Evolutionary conservation across 2,797 vertebrate genomes (phyloP).

Genomic region (Pseudopleuronectes americanus): DNA sequence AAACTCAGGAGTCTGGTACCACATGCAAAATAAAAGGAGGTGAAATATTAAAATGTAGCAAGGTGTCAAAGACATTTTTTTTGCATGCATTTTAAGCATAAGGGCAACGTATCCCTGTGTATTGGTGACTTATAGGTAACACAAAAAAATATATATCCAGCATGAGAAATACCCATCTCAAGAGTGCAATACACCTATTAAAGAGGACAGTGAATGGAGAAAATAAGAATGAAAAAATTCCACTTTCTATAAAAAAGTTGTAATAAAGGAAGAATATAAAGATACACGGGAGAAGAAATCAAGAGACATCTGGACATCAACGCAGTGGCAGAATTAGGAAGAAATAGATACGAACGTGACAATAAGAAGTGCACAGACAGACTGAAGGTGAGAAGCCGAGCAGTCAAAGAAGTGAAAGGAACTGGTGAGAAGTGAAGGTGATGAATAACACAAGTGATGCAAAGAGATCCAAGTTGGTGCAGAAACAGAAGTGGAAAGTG

Average conservation of each 20-base stretch:
- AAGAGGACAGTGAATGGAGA: not conserved
- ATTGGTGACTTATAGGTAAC: not conserved
- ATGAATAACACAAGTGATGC: slow-evolving; percentile 31
- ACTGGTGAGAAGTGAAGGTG: slow-evolving; percentile 33
- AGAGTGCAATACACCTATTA: not conserved
- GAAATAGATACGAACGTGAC: slow-evolving; percentile 38
- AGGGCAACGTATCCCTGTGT: not conserved
- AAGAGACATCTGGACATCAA: not conserved
- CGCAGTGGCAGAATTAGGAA: slow-evolving; percentile 12
- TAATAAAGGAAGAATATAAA: slow-evolving; percentile 20
- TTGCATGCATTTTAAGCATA: not conserved
- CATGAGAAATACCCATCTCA: too few relatives aligned
- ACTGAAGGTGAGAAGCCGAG: slow-evolving; percentile 36
- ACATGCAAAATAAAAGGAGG: not conserved
- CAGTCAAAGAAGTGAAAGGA: slow-evolving; percentile 37
- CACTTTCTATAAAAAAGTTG: not conserved
- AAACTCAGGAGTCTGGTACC: not conserved
- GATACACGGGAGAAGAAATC: not conserved
- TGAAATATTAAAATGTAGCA: not conserved
- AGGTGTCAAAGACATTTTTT: not conserved
- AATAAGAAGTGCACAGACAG: slow-evolving; percentile 15
- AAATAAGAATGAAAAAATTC: not conserved
- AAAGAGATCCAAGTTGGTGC: slow-evolving; percentile 46
- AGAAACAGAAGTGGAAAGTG: slow-evolving; percentile 39
- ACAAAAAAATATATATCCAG: not conserved